Evolutionary conservation across 2,888 invertebrate species (phyloP).

Genomic region (Catotricha subobsoleta): DNA sequence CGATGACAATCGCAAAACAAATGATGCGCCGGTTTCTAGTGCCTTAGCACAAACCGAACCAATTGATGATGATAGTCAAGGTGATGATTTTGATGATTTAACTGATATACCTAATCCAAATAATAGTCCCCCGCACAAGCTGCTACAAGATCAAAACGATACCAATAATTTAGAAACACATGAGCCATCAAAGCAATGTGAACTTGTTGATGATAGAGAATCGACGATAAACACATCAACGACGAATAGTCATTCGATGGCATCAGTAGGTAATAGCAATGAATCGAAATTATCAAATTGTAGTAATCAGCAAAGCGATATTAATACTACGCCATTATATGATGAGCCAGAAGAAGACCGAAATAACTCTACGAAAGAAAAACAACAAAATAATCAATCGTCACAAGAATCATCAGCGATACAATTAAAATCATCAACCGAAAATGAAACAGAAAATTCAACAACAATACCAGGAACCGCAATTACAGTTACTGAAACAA

Average conservation of each 20-base stretch:
- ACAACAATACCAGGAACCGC: background rate
- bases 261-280: background rate
- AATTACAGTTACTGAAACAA: background rate
- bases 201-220: background rate
- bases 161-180: too few species aligned
- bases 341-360: constrained; percentile 16
- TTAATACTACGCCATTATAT: constrained; percentile 20
- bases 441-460: background rate
- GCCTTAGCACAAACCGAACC: constrained; percentile 4
- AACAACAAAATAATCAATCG: background rate
- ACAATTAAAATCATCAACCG: too few species aligned
- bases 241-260: too few species aligned
- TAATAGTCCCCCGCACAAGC: background rate
- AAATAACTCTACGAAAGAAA: constrained; percentile 1
- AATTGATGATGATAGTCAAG: constrained; percentile 8
- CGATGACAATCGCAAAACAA: constrained; percentile 12
- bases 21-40: background rate
- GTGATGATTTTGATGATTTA: constrained; percentile 8
- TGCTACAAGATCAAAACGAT: background rate
- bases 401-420: too few species aligned
- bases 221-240: background rate
- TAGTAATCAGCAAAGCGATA: constrained; percentile 5
- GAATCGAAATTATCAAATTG: constrained; percentile 3
- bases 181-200: too few species aligned
- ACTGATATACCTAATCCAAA: background rate